Evolutionary conservation across 2,797 vertebrate genomes (phyloP), one percentile per base, ranked within the genome.

Genomic region (Crypturellus tataupa): DNA sequence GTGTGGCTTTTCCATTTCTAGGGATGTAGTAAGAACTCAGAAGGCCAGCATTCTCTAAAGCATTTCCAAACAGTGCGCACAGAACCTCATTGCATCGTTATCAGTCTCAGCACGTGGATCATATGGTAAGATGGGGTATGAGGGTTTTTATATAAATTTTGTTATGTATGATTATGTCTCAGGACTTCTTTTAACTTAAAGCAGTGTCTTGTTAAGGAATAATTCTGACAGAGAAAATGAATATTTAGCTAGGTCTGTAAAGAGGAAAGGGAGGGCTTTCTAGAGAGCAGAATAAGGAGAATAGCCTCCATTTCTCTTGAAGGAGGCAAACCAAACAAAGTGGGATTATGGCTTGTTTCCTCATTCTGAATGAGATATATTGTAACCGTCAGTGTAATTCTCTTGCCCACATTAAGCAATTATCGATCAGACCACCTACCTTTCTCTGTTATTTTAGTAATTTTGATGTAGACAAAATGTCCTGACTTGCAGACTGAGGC

Each of bases 71-170:
- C 97, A 86, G 97, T 98, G 44, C 98, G 95, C 87, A 90, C 97
- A 51, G 99, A 99, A 77, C 98, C 98, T 59, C 99, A 99, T 71
- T 99, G 99, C 97, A 99, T 99, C 96, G 98, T 98, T 65, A 98
- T 99, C 97, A 99, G 97, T 96, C 97, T 99, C 95, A 99, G 98
- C 96, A 99, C 99, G 0, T 99, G 99, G 99, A 98, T 98, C 96
- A 98, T 99, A 96, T 99, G 99, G 99, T 99, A 97, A 98, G 98
- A 87, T 71, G 31, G 11, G 85, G 27, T 12, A 8, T 49, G 39
- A 76, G 60, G 56, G 46, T 75, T 53, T 33, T 85, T 4, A 3
- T 63, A 31, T 76, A 46, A 25, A 37, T 11, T 42, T 42, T 35
- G 19, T 70, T 39, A 39, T 49, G 9, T 67, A 20, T 84, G 33